Percentiles rank a stretch among this genome's conserved stretches.
These are phyloP conservation scores for Eumaeus atala DNA, from an alignment of 1,140 invertebrate genomes.

Conservation along the genomic window DNA sequence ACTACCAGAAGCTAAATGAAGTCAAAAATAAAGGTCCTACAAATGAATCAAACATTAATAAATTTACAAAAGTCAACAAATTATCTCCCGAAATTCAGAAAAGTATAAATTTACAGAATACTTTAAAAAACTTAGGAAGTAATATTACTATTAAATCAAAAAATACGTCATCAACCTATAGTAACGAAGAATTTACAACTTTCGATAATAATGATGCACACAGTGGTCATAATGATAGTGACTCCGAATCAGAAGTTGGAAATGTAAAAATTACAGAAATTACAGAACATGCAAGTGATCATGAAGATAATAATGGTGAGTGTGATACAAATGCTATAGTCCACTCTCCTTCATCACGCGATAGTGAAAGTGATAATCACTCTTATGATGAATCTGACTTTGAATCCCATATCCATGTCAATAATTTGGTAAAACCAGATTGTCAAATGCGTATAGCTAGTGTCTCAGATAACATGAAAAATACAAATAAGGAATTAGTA, in stretches of 20 bases:
- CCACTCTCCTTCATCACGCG: constrained; percentile 35
- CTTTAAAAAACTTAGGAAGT: constrained; percentile 46
- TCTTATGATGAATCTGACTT: not conserved
- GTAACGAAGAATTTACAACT: constrained; percentile 24
- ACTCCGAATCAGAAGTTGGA: constrained; percentile 31
- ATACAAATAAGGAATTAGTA: constrained; percentile 49
- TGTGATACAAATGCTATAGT: constrained; percentile 28
- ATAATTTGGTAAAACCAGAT: constrained; percentile 26
- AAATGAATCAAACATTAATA: not conserved
- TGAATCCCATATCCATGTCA: constrained; percentile 31
- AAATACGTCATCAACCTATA: constrained; percentile 29
- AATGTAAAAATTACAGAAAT: constrained; percentile 52
- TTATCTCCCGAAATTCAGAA: constrained; percentile 32
- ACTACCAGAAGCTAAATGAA: constrained; percentile 20
- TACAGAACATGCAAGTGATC: constrained; percentile 35
- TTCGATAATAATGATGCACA: constrained; percentile 24
- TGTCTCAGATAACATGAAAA: constrained; percentile 37
- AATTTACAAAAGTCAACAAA: constrained; percentile 21
- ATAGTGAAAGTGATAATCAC: constrained; percentile 31
- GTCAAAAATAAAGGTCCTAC: constrained; percentile 5
- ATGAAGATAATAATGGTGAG: constrained; percentile 27
- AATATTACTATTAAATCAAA: constrained; percentile 47
- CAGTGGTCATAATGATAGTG: constrained; percentile 33
- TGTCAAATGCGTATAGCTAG: constrained; percentile 20
- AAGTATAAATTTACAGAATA: constrained; percentile 40